Base-by-base conservation (phyloP, 2,113 vertebrate species). In the Bothrops jararaca region DNA sequence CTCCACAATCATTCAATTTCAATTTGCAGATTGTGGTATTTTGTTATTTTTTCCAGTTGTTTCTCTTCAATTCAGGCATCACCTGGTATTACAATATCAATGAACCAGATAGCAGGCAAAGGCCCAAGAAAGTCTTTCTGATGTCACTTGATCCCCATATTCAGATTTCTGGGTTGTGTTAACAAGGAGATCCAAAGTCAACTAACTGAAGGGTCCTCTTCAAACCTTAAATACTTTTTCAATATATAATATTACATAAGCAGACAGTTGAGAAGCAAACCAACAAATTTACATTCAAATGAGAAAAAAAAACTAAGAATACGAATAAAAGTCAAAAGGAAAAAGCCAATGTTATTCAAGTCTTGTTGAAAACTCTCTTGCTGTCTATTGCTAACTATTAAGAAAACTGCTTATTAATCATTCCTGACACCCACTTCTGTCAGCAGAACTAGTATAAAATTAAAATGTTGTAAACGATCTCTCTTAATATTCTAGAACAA, bases 401-500 rank as follows among this genome's bases (percentile, higher is more conserved):
- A 48, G 5, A 29, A 26, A 58, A 20, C 80, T 58, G 15, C 26
- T 52, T 60, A 69, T 69, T 88, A 88, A 88, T 88, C n/a, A 22
- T 50, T 24, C 85, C 11, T 91, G 56, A 24, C 50, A 88, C 11
- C 7, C 48, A 69, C 42, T 54, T 26, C n/a, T 92, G 50, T 54
- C 29, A 54, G 34, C n/a, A 88, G 50, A 92, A 88, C 34, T 29
- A 50, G 26, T 53, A 42, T n/a, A 92, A 88, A 64, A 88, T 88
- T 13, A 39, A 52, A 92, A n/a, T 91, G n/a, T 56, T 95, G 93
- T 58, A 94, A 93, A 86, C 48, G 13, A 1, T n/a, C 12, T 93
- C 95, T 94, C 88, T 4, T 0, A 91, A 88, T 91, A 89, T 12
- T 2, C 13, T 45, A 42, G 92, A 58, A 91, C 92, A 90, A 88